These are phyloP conservation scores for Lamprologus ornatipinnis DNA, from an alignment of 2,113 vertebrate genomes.

Conservation along the genomic window DNA sequence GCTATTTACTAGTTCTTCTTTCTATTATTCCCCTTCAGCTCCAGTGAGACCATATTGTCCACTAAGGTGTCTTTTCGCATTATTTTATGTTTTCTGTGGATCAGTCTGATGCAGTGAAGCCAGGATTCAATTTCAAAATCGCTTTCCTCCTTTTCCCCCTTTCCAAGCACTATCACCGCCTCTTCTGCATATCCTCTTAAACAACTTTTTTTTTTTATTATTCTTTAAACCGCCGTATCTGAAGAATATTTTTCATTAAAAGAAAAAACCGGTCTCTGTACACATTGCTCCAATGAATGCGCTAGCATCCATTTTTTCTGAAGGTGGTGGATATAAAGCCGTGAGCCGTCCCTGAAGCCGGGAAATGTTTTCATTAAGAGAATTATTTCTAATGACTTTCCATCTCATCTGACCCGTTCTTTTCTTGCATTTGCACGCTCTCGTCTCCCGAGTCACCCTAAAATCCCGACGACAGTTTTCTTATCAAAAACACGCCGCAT, in stretches of 20 bases:
- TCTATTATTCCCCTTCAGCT: neutral
- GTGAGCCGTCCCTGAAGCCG: neutral
- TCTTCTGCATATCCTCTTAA: neutral
- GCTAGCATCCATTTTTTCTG: constrained; percentile 49
- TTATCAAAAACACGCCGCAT: neutral
- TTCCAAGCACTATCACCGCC: constrained; percentile 26
- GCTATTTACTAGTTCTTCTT: neutral
- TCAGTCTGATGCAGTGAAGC: constrained; percentile 41
- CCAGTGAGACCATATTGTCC: neutral
- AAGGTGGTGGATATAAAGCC: constrained; percentile 53
- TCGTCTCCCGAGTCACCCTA: neutral
- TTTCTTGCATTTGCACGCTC: neutral
- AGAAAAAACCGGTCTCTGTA: rapidly evolving
- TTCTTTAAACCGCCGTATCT: neutral
- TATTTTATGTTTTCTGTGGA: constrained; percentile 17
- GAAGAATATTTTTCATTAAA: neutral
- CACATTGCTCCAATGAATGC: constrained; percentile 15
- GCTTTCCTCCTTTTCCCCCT: neutral
- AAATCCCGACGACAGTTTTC: neutral
- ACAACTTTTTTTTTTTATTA: neutral
- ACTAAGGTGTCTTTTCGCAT: neutral
- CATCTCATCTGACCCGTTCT: neutral
- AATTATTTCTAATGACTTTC: constrained; percentile 9
- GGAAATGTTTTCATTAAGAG: neutral
- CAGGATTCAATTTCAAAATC: constrained; percentile 32